A percentile compares a stretch with the other conserved stretches of the same genome.
Evolutionary conservation across 2,888 invertebrate genomes (phyloP).

Genomic region (Globia sparganii): DNA sequence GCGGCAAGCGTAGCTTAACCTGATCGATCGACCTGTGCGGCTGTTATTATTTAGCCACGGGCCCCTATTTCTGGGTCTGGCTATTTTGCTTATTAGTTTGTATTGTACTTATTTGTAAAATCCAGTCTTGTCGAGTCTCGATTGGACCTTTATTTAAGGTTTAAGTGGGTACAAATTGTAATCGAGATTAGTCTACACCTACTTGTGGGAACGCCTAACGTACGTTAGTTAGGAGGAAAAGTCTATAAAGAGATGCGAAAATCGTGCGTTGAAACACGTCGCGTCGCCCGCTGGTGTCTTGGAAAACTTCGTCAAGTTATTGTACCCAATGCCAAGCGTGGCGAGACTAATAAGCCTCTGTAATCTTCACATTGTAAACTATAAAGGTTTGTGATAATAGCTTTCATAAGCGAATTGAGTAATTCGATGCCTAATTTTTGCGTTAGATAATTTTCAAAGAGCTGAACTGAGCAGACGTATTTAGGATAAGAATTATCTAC

Average conservation of each 20-base stretch:
- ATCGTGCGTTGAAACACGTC: constrained; percentile 2
- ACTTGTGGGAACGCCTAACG: constrained; percentile 6
- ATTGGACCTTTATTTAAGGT: background rate
- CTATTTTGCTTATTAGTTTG: background rate
- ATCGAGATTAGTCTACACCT: constrained; percentile 9
- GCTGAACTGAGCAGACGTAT: background rate
- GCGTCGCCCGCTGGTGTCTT: background rate
- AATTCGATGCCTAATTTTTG: background rate
- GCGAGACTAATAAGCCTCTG: constrained; percentile 43
- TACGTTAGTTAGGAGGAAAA: background rate
- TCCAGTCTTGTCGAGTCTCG: background rate
- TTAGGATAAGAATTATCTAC: background rate
- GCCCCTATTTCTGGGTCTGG: background rate
- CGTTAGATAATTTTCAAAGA: background rate
- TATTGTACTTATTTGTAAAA: background rate
- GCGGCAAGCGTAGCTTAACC: no score
- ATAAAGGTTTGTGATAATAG: constrained; percentile 2
- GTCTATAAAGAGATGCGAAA: background rate
- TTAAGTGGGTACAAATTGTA: background rate
- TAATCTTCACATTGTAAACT: constrained; percentile 20
- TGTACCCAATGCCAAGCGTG: constrained; percentile 42
- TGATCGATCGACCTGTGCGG: no score
- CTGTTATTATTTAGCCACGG: no score
- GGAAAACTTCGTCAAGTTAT: constrained; percentile 32
- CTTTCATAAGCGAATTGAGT: constrained; percentile 13